Conservation (phyloP, 1,140 invertebrate genomes). For the Brachionus plicatilis region DNA sequence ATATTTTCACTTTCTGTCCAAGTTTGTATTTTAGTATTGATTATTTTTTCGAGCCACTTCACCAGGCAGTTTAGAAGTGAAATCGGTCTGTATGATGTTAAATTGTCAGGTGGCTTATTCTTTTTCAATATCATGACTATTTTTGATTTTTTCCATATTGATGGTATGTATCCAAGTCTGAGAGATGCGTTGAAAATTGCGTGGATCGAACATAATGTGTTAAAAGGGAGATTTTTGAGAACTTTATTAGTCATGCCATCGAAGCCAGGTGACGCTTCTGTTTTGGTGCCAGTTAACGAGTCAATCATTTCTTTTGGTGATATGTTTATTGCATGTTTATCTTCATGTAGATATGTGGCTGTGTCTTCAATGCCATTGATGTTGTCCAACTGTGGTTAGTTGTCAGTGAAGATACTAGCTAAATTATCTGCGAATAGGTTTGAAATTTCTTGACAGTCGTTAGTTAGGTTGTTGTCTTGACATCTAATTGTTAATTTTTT, state of each 20-base stretch:
- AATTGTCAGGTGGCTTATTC: slow-evolving; percentile 29
- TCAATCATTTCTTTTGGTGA: slow-evolving; percentile 14
- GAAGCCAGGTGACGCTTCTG: not conserved
- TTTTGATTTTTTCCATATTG: slow-evolving; percentile 37
- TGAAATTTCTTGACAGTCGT: not conserved
- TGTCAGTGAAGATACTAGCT: not conserved
- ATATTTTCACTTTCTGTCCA: not conserved
- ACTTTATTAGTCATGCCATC: slow-evolving; percentile 8
- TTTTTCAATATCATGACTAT: slow-evolving; percentile 42
- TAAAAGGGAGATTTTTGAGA: not conserved
- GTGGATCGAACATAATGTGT: not conserved
- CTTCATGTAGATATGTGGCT: not conserved
- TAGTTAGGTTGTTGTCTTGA: not conserved
- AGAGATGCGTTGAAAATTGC: not conserved
- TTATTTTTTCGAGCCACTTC: slow-evolving; percentile 41
- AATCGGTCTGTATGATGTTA: slow-evolving; percentile 40
- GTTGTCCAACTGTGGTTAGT: not conserved
- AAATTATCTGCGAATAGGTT: not conserved
- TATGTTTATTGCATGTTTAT: not conserved
- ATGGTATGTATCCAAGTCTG: not conserved
- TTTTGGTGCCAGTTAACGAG: not conserved
- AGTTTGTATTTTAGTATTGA: not conserved
- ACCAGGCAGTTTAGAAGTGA: slow-evolving; percentile 11
- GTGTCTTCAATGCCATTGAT: not conserved
- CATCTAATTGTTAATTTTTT: not conserved